A percentile compares a stretch with the other conserved stretches of the same genome.
These are phyloP conservation scores for Platalea minor DNA, from an alignment of 2,797 vertebrate species.

Conservation along the genomic window DNA sequence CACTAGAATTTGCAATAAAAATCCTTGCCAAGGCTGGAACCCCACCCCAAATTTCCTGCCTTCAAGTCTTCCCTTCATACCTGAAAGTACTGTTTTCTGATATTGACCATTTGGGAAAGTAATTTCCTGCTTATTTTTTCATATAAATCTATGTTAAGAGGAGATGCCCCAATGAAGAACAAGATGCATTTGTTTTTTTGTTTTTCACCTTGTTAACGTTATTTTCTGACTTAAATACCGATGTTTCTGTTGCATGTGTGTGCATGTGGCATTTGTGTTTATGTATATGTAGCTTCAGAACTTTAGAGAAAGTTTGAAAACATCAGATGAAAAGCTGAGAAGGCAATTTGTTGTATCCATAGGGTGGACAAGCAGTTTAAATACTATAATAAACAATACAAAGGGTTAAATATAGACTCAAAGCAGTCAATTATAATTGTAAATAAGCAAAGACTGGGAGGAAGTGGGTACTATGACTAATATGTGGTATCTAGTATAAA, in stretches of 20 bases:
- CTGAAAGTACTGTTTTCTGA: background rate
- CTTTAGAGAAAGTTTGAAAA: background rate
- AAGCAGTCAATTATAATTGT: background rate
- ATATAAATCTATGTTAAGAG: background rate
- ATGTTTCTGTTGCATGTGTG: background rate
- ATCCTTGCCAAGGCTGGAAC: background rate
- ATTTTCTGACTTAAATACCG: background rate
- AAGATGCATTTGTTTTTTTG: background rate
- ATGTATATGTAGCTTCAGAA: background rate
- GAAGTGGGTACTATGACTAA: background rate
- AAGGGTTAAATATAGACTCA: background rate
- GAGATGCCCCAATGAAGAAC: background rate
- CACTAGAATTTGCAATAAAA: background rate
- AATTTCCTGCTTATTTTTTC: background rate
- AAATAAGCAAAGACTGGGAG: background rate
- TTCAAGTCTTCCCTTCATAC: background rate
- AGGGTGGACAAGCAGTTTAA: background rate
- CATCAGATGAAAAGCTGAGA: background rate
- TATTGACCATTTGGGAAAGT: background rate
- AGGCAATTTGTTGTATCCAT: background rate
- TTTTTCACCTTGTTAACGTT: background rate
- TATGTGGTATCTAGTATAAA: background rate
- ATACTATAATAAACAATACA: background rate
- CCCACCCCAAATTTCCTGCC: background rate
- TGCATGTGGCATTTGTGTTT: background rate